Percentiles rank a stretch among this genome's conserved stretches.
phyloP scores from a whole-genome alignment of 2,797 vertebrate genomes.

The Champsocephalus esox region DNA sequence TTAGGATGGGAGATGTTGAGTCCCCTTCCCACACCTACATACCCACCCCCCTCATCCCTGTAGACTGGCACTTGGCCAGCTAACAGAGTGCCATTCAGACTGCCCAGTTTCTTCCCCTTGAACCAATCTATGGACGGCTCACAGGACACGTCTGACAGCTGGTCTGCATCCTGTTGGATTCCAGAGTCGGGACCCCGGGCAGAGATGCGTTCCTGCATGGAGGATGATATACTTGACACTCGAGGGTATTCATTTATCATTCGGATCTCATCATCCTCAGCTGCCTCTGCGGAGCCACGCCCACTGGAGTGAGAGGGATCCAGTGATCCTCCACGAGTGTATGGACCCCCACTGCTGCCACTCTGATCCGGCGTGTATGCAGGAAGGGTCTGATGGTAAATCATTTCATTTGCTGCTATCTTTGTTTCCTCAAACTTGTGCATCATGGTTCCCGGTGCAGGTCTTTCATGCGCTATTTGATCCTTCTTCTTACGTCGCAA shows the following conservation, averaged over 20 bases:
- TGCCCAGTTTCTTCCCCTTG: constrained; percentile 92
- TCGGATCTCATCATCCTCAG: constrained; percentile 97
- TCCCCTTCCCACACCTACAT: constrained; percentile 91
- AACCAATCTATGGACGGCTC: constrained; percentile 96
- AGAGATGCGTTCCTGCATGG: constrained; percentile 93
- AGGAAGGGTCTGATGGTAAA: constrained; percentile 96
- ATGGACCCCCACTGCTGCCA: constrained; percentile 80
- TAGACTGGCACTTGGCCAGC: constrained; percentile 91
- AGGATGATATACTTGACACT: constrained; percentile 94
- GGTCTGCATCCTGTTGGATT: constrained; percentile 98
- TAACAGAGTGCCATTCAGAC: constrained; percentile 85
- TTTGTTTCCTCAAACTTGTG: constrained; percentile 91
- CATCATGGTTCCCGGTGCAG: constrained; percentile 85
- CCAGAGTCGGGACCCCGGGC: constrained; percentile 96
- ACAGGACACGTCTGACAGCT: constrained; percentile 96
- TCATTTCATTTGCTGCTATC: constrained; percentile 85
- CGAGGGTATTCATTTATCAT: constrained; percentile 99
- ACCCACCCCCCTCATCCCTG: constrained; percentile 90
- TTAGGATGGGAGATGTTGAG: constrained; percentile 91
- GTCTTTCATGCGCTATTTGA: constrained; percentile 73
- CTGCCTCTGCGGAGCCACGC: constrained; percentile 93
- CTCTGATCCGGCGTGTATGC: constrained; percentile 86
- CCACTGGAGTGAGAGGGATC: constrained; percentile 98
- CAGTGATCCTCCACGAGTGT: constrained; percentile 92
- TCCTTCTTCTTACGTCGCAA: constrained; percentile 84